Percentiles rank a stretch among this genome's conserved stretches.
phyloP scores from a whole-genome alignment of 2,113 vertebrate species.

The Leptobrachium leishanense region DNA sequence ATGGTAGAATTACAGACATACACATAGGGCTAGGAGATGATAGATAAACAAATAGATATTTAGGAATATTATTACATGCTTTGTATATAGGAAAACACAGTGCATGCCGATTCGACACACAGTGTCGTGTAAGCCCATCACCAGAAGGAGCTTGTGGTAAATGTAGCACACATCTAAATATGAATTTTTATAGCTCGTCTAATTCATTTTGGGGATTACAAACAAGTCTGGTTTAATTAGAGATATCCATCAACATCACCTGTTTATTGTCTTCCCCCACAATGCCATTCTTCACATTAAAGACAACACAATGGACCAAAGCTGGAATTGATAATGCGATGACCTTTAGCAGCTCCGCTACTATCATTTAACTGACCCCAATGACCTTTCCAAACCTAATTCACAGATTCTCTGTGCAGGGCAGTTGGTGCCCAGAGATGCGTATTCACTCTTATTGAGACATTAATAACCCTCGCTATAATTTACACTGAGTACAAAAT shows the following conservation, averaged over 20 bases:
- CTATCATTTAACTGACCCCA: conserved; percentile 41
- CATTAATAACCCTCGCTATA: background rate
- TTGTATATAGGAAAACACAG: no score
- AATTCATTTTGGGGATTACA: conserved; percentile 7
- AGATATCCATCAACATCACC: conserved; percentile 42
- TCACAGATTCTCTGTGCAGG: conserved; percentile 20
- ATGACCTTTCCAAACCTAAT: conserved; percentile 42
- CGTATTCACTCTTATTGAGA: conserved; percentile 9
- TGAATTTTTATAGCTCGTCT: background rate
- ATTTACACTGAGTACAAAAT: background rate
- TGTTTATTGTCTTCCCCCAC: conserved; percentile 37
- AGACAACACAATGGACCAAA: conserved; percentile 44
- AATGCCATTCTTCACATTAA: conserved; percentile 34
- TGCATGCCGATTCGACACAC: no score
- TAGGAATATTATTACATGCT: no score
- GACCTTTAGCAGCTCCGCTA: conserved; percentile 26
- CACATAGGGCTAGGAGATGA: no score
- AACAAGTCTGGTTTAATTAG: conserved; percentile 32
- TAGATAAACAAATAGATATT: no score
- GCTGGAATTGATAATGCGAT: conserved; percentile 40
- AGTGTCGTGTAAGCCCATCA: no score
- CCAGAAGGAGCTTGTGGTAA: background rate
- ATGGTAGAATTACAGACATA: no score
- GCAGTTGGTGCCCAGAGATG: conserved; percentile 40
- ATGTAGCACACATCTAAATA: background rate